A percentile compares a stretch with the other conserved stretches of the same genome.
These are phyloP conservation scores for Drosophila incognita DNA, from an alignment of 2,888 invertebrate species.

Conservation along the genomic window DNA sequence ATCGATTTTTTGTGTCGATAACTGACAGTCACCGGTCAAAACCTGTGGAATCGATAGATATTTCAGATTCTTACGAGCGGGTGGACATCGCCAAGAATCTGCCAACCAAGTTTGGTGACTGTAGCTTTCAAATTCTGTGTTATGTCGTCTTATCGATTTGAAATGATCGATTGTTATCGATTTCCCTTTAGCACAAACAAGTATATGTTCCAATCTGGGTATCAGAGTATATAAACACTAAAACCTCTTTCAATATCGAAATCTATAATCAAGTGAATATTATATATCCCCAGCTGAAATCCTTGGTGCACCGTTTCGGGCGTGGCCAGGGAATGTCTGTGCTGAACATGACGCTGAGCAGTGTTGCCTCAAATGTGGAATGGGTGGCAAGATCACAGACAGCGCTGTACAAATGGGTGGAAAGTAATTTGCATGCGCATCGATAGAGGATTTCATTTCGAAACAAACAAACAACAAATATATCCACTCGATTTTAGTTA, in stretches of 20 bases:
- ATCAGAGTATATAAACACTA: not conserved
- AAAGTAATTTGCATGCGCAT: constrained; percentile 83
- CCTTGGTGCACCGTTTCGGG: constrained; percentile 85
- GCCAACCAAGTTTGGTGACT: too few species aligned
- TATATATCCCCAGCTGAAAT: constrained; percentile 81
- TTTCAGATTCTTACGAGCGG: not conserved
- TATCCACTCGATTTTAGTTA: constrained; percentile 35
- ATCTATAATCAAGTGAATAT: not conserved
- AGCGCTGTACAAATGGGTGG: constrained; percentile 85
- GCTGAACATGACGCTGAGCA: constrained; percentile 85
- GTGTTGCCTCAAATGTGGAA: constrained; percentile 85
- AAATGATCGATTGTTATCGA: not conserved
- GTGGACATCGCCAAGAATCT: not conserved
- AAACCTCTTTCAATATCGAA: too few species aligned
- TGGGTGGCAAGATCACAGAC: constrained; percentile 85
- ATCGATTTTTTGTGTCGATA: not conserved
- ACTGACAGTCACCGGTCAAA: accelerated
- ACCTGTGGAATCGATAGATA: not conserved
- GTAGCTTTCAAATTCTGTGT: not conserved
- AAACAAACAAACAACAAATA: not conserved
- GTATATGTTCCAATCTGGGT: not conserved
- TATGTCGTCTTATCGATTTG: not conserved
- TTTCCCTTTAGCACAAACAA: not conserved
- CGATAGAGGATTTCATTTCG: constrained; percentile 60
- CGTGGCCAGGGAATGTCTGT: constrained; percentile 84